Conservation (phyloP, 2,888 invertebrate species). For the Cryptophagus acutangulus region DNA sequence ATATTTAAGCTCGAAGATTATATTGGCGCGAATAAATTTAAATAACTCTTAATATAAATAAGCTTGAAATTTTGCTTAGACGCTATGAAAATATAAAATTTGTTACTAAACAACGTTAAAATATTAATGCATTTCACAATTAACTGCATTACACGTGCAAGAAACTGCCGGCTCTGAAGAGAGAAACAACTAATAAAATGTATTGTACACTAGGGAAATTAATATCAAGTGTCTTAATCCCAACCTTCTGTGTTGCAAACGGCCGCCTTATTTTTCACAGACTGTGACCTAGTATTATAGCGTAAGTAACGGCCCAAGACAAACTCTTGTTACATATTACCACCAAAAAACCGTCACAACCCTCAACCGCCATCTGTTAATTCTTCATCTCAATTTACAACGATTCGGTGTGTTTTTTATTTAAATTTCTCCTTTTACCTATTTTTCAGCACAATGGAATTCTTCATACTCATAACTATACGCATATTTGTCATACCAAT, state of each 20-base stretch:
- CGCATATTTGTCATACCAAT: too few species aligned
- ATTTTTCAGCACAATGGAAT: too few species aligned
- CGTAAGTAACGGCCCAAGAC: conserved; percentile 42
- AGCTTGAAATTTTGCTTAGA: conserved; percentile 14
- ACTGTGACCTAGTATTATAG: conserved; percentile 46
- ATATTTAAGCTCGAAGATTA: too few species aligned
- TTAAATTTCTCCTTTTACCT: too few species aligned
- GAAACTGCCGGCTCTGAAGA: conserved; percentile 42
- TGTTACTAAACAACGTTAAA: conserved; percentile 32
- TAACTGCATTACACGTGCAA: conserved; percentile 46
- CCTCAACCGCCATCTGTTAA: conserved; percentile 32
- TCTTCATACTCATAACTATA: too few species aligned
- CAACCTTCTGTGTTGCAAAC: conserved; percentile 46
- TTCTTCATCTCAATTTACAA: conserved; percentile 39
- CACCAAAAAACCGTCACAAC: conserved; percentile 26
- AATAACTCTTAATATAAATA: conserved; percentile 15
- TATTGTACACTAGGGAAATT: conserved; percentile 51
- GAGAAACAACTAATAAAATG: conserved; percentile 50
- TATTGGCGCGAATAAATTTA: background rate
- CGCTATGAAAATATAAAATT: conserved; percentile 18
- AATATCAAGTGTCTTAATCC: conserved; percentile 51
- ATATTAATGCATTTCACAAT: conserved; percentile 45
- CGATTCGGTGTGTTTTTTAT: conserved; percentile 13
- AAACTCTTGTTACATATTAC: conserved; percentile 38
- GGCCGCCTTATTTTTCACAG: conserved; percentile 48